A percentile compares a stretch with the other conserved stretches of the same genome.
Conservation (phyloP, 2,797 vertebrate species). For the Danio aesculapii region DNA sequence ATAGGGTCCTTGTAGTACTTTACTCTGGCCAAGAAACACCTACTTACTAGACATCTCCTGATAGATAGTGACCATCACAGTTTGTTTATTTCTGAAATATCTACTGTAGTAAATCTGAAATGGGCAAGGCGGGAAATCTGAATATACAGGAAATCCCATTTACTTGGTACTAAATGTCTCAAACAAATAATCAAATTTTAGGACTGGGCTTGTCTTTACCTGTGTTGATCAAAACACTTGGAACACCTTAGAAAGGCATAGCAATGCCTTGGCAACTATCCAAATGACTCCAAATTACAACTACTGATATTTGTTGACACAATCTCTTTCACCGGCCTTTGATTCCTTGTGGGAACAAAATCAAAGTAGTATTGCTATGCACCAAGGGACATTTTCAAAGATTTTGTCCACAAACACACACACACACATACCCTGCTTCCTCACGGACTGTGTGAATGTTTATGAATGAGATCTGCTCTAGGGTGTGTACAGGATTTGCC, state of each 20-base stretch:
- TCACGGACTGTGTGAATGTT: conserved; percentile 69
- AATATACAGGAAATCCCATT: not conserved
- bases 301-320: not conserved
- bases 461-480: conserved; percentile 74
- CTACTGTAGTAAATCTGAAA: not conserved
- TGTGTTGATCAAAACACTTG: too few species aligned
- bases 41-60: not conserved
- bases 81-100: not conserved
- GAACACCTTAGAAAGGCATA: not conserved
- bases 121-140: not conserved
- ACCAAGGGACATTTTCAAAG: conserved; percentile 11
- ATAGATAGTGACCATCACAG: not conserved
- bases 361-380: conserved; percentile 3
- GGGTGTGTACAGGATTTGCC: conserved; percentile 68
- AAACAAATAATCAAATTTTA: not conserved
- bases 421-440: conserved; percentile 6
- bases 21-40: not conserved
- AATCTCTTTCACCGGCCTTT: not conserved
- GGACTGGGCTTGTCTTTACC: not conserved
- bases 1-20: not conserved
- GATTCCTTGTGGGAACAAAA: conserved; percentile 11
- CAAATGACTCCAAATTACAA: not conserved
- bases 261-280: not conserved
- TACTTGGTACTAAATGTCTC: not conserved
- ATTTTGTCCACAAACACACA: not conserved